These are phyloP conservation scores for Formica aserva DNA, from an alignment of 2,888 invertebrate genomes.

Conservation along the genomic window DNA sequence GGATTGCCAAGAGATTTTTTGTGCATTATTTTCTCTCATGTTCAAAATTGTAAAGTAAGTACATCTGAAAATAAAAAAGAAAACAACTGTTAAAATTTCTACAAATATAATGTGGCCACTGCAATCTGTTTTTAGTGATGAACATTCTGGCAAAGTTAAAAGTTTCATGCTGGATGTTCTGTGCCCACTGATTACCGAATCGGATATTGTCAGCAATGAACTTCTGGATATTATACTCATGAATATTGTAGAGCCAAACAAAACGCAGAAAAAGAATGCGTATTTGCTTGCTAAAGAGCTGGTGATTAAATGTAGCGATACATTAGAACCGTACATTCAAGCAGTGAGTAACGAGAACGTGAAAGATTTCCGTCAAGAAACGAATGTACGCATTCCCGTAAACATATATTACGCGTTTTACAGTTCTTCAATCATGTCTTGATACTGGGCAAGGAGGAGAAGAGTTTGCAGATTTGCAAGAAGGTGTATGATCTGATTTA, in stretches of 20 bases:
- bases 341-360: conserved; percentile 88
- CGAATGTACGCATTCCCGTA: neutral
- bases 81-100: neutral
- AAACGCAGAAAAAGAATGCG: conserved; percentile 95
- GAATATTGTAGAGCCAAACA: conserved; percentile 97
- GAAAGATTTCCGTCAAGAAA: neutral
- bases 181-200: conserved; percentile 97
- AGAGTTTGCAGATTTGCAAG: conserved; percentile 91
- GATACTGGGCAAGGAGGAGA: conserved; percentile 96
- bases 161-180: conserved; percentile 98
- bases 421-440: conserved; percentile 98
- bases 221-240: conserved; percentile 96
- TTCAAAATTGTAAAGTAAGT: conserved; percentile 98
- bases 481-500: conserved; percentile 98
- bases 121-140: conserved; percentile 89
- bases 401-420: conserved; percentile 71
- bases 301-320: conserved; percentile 95
- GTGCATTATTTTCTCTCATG: conserved; percentile 96
- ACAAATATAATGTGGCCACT: conserved; percentile 8
- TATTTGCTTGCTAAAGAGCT: conserved; percentile 96
- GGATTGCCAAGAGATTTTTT: conserved; percentile 98
- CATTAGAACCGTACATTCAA: conserved; percentile 97
- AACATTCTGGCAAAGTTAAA: conserved; percentile 98
- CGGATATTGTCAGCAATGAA: conserved; percentile 97
- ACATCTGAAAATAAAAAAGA: conserved; percentile 12